phyloP scores from a whole-genome alignment of 2,888 invertebrate genomes.

The Chloroclystis v-ata region DNA sequence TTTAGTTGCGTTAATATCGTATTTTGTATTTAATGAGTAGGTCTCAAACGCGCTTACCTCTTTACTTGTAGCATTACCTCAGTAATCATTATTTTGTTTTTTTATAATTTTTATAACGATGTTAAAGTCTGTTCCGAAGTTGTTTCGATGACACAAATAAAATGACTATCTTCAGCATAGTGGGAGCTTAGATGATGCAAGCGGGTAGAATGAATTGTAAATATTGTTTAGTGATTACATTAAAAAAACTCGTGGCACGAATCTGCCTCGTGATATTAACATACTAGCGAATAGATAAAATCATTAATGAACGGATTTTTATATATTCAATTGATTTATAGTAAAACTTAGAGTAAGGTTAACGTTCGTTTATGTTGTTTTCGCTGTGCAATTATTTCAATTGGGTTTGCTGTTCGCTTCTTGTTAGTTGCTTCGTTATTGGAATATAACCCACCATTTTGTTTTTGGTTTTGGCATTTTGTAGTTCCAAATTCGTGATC shows the following conservation, averaged over 20 bases:
- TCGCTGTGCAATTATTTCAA: conserved; percentile 72
- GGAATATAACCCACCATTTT: conserved; percentile 51
- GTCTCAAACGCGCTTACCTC: conserved; percentile 59
- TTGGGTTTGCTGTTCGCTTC: conserved; percentile 61
- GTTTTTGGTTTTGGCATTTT: conserved; percentile 47
- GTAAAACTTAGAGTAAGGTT: conserved; percentile 72
- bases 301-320: conserved; percentile 76
- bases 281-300: conserved; percentile 76
- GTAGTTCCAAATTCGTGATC: conserved; percentile 68
- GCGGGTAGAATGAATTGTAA: conserved; percentile 76
- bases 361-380: conserved; percentile 72
- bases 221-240: conserved; percentile 65
- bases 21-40: conserved; percentile 29
- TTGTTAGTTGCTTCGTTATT: conserved; percentile 62
- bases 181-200: conserved; percentile 64
- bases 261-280: conserved; percentile 76
- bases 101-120: conserved; percentile 69
- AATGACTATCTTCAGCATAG: conserved; percentile 39
- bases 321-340: conserved; percentile 78
- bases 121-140: conserved; percentile 50
- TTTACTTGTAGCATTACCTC: conserved; percentile 63
- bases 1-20: conserved; percentile 37
- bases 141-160: background rate
- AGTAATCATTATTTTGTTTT: conserved; percentile 69
- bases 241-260: conserved; percentile 66